Conservation (phyloP, 1,140 invertebrate species). For the Drosophila malerkotliana region DNA sequence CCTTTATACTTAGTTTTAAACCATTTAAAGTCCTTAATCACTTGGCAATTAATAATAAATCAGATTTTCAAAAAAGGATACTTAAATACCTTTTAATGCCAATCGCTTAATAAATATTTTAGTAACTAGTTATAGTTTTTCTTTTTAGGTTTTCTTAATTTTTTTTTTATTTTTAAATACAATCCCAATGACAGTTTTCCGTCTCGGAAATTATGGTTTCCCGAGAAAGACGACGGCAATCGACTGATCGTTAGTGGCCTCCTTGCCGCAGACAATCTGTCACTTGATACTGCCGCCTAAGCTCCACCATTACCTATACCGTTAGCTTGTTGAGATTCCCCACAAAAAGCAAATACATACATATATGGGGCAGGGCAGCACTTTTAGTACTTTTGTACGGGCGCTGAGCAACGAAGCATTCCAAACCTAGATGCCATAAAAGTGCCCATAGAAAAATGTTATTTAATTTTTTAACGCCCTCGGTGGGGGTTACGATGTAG, state of each 20-base stretch:
- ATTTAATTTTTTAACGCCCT: slow-evolving; percentile 66
- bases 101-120: neutral
- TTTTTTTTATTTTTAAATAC: neutral
- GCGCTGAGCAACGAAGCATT: slow-evolving; percentile 79
- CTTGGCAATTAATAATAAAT: neutral
- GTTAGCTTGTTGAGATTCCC: slow-evolving; percentile 77
- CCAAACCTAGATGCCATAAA: slow-evolving; percentile 69
- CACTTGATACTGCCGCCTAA: slow-evolving; percentile 70
- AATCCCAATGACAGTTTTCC: slow-evolving; percentile 5
- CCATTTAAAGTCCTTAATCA: neutral
- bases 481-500: neutral
- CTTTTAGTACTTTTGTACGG: slow-evolving; percentile 56
- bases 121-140: neutral
- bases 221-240: slow-evolving; percentile 52
- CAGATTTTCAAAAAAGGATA: neutral
- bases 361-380: slow-evolving; percentile 5
- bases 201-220: slow-evolving; percentile 72
- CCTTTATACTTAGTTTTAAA: no score
- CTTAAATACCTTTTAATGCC: neutral
- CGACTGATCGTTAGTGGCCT: slow-evolving; percentile 55
- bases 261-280: slow-evolving; percentile 80
- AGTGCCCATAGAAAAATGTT: slow-evolving; percentile 58
- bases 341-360: slow-evolving; percentile 20
- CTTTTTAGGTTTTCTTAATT: neutral
- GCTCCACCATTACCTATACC: slow-evolving; percentile 46